Conservation (phyloP, 2,113 vertebrate species). For the Prochilodus magdalenae region DNA sequence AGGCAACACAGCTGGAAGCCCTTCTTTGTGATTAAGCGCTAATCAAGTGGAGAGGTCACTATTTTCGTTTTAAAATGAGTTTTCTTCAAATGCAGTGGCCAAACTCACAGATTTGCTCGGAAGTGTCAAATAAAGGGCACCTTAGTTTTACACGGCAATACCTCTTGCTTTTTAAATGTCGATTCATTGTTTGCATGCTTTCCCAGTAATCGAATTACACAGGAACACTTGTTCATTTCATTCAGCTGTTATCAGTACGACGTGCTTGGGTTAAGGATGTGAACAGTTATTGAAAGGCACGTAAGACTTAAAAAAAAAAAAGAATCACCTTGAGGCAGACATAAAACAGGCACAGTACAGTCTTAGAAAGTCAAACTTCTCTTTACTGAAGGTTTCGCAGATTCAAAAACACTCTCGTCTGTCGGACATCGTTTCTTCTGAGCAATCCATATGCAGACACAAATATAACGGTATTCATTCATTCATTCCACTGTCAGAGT, state of each 20-base stretch:
- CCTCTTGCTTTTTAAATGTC: too few relatives aligned
- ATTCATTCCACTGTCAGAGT: conserved; percentile 27
- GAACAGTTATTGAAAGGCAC: too few relatives aligned
- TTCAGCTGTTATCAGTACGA: neutral
- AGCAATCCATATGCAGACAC: neutral
- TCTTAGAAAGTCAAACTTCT: conserved; percentile 26
- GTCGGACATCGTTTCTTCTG: neutral
- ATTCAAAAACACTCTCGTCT: neutral
- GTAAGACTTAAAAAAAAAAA: neutral
- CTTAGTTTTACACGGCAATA: neutral
- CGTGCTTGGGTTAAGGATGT: neutral
- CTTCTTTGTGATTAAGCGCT: too few relatives aligned
- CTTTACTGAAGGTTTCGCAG: conserved; percentile 33
- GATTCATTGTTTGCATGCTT: too few relatives aligned
- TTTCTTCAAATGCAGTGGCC: neutral
- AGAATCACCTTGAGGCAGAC: neutral
- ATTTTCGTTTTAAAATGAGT: too few relatives aligned
- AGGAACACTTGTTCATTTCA: neutral
- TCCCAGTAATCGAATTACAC: neutral
- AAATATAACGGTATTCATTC: conserved; percentile 23
- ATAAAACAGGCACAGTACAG: neutral
- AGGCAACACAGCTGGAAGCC: too few relatives aligned
- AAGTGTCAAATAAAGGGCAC: too few relatives aligned
- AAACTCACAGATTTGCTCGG: neutral
- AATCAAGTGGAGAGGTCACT: too few relatives aligned